Percentiles rank a stretch among this genome's conserved stretches.
Evolutionary conservation across 2,888 invertebrate genomes (phyloP).

Genomic region (Barypeithes pellucidus): DNA sequence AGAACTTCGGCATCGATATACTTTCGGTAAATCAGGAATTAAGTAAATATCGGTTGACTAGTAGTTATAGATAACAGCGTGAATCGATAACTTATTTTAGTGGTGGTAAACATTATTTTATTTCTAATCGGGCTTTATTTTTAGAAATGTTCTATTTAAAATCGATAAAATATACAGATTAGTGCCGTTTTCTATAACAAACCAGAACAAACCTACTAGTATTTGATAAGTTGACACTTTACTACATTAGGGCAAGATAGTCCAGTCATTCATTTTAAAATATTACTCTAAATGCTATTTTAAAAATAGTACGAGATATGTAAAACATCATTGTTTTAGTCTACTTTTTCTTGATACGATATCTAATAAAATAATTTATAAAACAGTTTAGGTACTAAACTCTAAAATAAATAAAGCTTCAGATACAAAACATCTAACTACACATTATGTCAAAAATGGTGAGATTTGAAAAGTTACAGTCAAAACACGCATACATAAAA

Average conservation of each 20-base stretch:
- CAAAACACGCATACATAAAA: not conserved
- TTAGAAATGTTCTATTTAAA: too few species aligned
- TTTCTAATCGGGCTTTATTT: too few species aligned
- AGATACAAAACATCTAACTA: too few species aligned
- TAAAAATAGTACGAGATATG: conserved; percentile 25
- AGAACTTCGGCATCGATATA: too few species aligned
- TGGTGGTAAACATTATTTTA: too few species aligned
- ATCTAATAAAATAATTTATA: conserved; percentile 20
- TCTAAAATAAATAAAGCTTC: conserved; percentile 47
- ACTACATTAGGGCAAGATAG: conserved; percentile 8
- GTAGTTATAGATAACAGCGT: too few species aligned
- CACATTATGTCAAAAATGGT: not conserved
- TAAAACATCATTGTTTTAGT: conserved; percentile 6
- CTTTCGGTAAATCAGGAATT: too few species aligned
- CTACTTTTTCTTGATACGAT: not conserved
- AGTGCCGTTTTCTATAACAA: not conserved
- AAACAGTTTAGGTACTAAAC: conserved; percentile 17
- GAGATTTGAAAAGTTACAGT: conserved; percentile 6
- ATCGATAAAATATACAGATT: too few species aligned
- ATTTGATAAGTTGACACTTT: not conserved
- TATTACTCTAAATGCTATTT: conserved; percentile 9
- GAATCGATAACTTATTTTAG: too few species aligned
- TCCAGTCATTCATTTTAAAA: conserved; percentile 11
- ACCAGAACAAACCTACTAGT: not conserved
- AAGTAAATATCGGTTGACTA: too few species aligned